Evolutionary conservation across 1,140 invertebrate genomes (phyloP).

Genomic region (Panagrolaimus sp.): DNA sequence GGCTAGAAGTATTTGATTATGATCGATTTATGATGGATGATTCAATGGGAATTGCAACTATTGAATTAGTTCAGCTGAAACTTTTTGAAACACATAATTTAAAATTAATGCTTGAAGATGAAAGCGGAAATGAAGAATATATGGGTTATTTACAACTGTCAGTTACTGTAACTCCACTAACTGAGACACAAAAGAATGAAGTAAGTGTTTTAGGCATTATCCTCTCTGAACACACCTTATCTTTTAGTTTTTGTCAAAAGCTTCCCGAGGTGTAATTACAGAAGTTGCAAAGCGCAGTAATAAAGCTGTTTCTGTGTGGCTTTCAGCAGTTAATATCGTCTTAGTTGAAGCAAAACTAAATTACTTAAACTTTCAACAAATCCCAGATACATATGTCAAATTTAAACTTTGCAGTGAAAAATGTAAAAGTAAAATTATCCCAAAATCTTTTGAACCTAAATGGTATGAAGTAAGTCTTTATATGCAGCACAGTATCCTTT

Average conservation of each 20-base stretch:
- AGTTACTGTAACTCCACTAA: slow-evolving; percentile 75
- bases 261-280: slow-evolving; percentile 44
- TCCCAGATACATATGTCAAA: slow-evolving; percentile 89
- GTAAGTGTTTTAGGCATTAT: slow-evolving; percentile 64
- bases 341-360: slow-evolving; percentile 81
- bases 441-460: slow-evolving; percentile 74
- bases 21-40: slow-evolving; percentile 94
- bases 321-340: slow-evolving; percentile 87
- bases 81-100: slow-evolving; percentile 74
- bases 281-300: slow-evolving; percentile 37
- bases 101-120: slow-evolving; percentile 62
- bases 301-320: slow-evolving; percentile 73
- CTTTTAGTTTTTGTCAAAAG: slow-evolving; percentile 42
- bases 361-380: slow-evolving; percentile 65
- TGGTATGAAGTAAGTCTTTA: too few species aligned
- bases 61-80: slow-evolving; percentile 78
- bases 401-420: slow-evolving; percentile 95
- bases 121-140: slow-evolving; percentile 63
- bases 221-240: not conserved
- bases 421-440: slow-evolving; percentile 91
- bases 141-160: slow-evolving; percentile 77
- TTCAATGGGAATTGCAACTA: slow-evolving; percentile 82
- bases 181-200: slow-evolving; percentile 86
- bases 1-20: slow-evolving; percentile 72
- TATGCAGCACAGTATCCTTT: too few species aligned